Percentiles rank a stretch among this genome's conserved stretches.
Evolutionary conservation across 2,797 vertebrate genomes (phyloP).

Genomic region (Malacoraja senta): DNA sequence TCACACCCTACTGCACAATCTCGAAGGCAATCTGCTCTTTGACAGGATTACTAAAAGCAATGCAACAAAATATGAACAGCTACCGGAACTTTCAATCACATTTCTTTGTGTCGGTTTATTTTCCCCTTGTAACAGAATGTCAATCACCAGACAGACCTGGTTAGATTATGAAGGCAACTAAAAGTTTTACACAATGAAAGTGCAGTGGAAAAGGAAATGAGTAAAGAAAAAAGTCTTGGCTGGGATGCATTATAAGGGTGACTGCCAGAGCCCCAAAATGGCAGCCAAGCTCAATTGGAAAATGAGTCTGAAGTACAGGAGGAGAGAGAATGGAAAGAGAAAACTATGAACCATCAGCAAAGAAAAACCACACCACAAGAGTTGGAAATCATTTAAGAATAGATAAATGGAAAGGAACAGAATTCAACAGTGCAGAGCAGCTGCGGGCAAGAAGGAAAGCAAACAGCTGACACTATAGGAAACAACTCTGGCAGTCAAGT

Average conservation of each 20-base stretch:
- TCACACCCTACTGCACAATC: not conserved
- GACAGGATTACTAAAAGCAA: not conserved
- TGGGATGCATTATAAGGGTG: not conserved
- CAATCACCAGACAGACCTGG: not conserved
- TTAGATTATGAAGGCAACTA: not conserved
- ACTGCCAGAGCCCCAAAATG: not conserved
- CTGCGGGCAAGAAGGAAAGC: not conserved
- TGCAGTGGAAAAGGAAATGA: not conserved
- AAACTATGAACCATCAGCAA: not conserved
- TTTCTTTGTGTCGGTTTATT: not conserved
- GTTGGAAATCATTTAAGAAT: not conserved
- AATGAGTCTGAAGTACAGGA: not conserved
- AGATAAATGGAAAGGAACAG: not conserved
- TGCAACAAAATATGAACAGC: not conserved
- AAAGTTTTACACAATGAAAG: not conserved
- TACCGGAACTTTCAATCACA: not conserved
- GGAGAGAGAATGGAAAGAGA: not conserved
- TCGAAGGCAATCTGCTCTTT: not conserved
- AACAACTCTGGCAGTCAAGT: not conserved
- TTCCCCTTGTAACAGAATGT: not conserved
- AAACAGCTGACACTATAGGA: not conserved
- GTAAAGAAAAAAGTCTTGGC: not conserved
- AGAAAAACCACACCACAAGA: not conserved
- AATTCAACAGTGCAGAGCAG: not conserved
- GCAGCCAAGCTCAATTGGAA: not conserved